Percentiles rank a stretch among this genome's conserved stretches.
Evolutionary conservation across 2,113 vertebrate genomes (phyloP).

Genomic region (Oxyruncus cristatus): DNA sequence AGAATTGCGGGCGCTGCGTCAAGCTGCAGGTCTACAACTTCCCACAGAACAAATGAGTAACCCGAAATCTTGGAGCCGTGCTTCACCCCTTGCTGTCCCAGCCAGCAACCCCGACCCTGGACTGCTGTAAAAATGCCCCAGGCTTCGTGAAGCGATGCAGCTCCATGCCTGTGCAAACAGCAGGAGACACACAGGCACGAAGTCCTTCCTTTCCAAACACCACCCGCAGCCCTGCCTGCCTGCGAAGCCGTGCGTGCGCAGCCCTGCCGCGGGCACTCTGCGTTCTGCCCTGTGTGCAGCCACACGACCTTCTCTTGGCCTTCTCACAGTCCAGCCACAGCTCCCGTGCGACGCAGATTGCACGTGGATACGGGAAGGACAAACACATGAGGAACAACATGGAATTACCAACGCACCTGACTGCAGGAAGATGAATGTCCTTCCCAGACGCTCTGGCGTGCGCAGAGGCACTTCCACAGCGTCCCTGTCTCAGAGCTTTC

Average conservation of each 20-base stretch:
- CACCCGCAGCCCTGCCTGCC: not conserved
- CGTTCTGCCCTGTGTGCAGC: not conserved
- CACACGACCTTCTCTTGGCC: not conserved
- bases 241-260: accelerated
- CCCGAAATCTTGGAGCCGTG: not conserved
- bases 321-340: not conserved
- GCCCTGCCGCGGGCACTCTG: accelerated
- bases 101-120: not conserved
- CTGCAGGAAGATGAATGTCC: not conserved
- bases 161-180: not conserved
- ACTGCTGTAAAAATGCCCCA: not conserved
- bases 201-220: not conserved
- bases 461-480: not conserved
- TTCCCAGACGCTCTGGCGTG: not conserved
- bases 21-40: not conserved
- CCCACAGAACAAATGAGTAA: accelerated
- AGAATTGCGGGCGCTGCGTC: accelerated
- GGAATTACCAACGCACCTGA: not conserved
- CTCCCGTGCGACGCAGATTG: accelerated
- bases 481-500: not conserved
- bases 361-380: not conserved
- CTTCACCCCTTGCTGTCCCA: not conserved
- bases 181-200: not conserved
- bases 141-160: not conserved
- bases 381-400: not conserved